phyloP scores from a whole-genome alignment of 2,113 vertebrate genomes.

The Peromyscus leucopus region DNA sequence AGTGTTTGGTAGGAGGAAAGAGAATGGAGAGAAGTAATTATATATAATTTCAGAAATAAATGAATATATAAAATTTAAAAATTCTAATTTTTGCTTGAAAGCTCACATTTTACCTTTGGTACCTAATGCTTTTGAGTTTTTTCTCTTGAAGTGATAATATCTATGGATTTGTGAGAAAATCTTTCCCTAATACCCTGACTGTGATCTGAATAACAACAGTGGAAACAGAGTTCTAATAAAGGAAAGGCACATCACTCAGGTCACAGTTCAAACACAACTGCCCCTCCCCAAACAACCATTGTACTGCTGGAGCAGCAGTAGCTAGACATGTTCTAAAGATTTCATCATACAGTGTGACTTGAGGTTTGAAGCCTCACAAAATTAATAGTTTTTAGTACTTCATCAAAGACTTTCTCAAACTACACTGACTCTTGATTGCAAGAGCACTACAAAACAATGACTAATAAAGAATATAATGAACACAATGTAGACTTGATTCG shows the following conservation, averaged over 20 bases:
- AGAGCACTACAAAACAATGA: background rate
- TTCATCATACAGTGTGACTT: background rate
- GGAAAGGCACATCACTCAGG: background rate
- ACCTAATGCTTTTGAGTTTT: constrained; percentile 34
- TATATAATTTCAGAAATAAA: background rate
- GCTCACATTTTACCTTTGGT: constrained; percentile 24
- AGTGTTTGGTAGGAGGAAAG: background rate
- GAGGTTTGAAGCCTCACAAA: background rate
- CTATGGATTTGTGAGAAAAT: constrained; percentile 37
- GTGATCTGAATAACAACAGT: background rate
- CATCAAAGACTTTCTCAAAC: background rate
- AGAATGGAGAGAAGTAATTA: background rate
- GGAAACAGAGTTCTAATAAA: background rate
- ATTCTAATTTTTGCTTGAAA: constrained; percentile 47
- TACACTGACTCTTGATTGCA: background rate
- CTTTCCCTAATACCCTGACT: background rate
- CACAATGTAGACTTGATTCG: background rate
- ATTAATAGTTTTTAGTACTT: background rate
- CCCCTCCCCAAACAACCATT: background rate
- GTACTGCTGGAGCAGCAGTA: background rate
- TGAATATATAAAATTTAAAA: background rate
- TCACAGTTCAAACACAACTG: background rate
- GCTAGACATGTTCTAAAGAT: fast-evolving
- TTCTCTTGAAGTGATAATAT: background rate
- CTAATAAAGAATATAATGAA: background rate